Conservation (phyloP, 2,113 vertebrate species). For the Uropsilus gracilis region DNA sequence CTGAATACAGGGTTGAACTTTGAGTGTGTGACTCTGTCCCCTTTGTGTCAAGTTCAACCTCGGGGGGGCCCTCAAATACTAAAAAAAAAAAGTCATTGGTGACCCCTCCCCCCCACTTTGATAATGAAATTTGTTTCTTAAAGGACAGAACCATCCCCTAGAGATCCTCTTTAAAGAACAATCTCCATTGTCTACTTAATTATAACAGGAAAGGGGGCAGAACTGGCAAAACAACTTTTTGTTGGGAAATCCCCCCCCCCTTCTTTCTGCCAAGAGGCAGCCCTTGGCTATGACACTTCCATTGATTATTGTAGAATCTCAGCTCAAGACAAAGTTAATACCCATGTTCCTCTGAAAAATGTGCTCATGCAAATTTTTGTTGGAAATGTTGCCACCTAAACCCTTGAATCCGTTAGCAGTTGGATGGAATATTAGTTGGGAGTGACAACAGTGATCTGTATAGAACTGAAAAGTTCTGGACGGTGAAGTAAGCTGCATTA, state of each 20-base stretch:
- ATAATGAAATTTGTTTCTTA: not conserved
- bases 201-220: not conserved
- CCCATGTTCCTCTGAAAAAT: not conserved
- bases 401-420: not conserved
- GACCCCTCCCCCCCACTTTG: not conserved
- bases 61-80: not conserved
- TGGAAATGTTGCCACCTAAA: constrained; percentile 16
- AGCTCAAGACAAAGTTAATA: not conserved
- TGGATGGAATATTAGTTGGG: not conserved
- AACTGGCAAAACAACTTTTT: not conserved
- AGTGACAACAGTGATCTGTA: not conserved
- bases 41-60: not conserved
- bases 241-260: not conserved
- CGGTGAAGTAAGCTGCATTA: not conserved
- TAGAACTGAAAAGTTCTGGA: not conserved
- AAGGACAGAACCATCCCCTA: not conserved
- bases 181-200: not conserved
- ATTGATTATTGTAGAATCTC: not conserved
- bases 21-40: not conserved
- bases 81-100: not conserved
- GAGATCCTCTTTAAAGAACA: not conserved
- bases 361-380: constrained; percentile 9
- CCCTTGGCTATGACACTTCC: not conserved
- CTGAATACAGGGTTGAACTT: not conserved
- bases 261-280: not conserved